Conservation (phyloP, 2,797 vertebrate species). For the Neostethus bicornis region DNA sequence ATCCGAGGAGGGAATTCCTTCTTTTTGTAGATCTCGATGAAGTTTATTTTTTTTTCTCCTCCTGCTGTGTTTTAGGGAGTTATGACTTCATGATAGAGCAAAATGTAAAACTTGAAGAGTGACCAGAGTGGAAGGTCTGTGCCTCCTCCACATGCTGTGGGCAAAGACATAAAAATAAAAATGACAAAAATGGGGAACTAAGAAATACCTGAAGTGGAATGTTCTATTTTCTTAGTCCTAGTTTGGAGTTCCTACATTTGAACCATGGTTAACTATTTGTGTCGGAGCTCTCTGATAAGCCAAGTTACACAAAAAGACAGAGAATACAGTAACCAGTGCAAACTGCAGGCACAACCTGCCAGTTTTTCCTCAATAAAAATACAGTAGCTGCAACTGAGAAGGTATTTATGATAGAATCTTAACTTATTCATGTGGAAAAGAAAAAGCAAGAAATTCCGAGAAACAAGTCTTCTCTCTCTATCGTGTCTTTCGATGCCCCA, state of each 20-base stretch:
- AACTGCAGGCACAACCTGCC: slow-evolving; percentile 35
- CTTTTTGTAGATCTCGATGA: too few species aligned
- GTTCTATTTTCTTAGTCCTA: slow-evolving; percentile 1
- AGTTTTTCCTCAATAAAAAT: slow-evolving; percentile 45
- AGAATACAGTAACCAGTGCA: slow-evolving; percentile 37
- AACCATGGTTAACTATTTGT: slow-evolving; percentile 36
- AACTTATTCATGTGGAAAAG: slow-evolving; percentile 37
- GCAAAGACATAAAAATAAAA: background rate
- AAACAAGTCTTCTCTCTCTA: slow-evolving; percentile 37
- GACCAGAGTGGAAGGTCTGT: too few species aligned
- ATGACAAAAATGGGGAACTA: background rate
- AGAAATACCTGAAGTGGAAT: slow-evolving; percentile 3
- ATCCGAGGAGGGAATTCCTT: too few species aligned
- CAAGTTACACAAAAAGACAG: slow-evolving; percentile 37
- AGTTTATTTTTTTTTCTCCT: too few species aligned
- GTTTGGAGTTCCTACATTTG: slow-evolving; percentile 5
- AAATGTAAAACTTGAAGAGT: too few species aligned
- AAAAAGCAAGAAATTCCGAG: background rate
- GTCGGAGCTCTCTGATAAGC: slow-evolving; percentile 34
- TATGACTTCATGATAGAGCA: too few species aligned
- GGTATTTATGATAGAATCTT: slow-evolving; percentile 42
- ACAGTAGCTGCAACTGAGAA: slow-evolving; percentile 40
- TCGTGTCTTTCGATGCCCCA: slow-evolving; percentile 33
- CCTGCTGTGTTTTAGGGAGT: too few species aligned
- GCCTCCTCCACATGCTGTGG: too few species aligned